These are phyloP conservation scores for Phymastichus coffea DNA, from an alignment of 1,140 invertebrate species.

Conservation along the genomic window DNA sequence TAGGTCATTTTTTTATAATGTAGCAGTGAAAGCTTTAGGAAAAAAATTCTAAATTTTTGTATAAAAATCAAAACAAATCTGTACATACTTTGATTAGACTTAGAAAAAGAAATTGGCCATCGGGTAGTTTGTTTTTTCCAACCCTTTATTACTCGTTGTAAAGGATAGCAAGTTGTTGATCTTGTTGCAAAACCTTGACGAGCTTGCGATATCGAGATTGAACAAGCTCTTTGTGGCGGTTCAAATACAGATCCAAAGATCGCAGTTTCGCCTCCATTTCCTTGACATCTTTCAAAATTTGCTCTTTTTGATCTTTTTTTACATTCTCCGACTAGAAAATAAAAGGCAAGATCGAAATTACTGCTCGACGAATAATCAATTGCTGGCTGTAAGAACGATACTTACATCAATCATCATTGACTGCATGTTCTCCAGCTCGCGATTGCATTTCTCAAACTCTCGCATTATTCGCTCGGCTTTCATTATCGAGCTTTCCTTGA, in stretches of 20 bases:
- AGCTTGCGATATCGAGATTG: slow-evolving; percentile 41
- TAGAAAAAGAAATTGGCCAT: too few species aligned
- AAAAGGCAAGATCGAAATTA: slow-evolving; percentile 12
- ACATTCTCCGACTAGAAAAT: slow-evolving; percentile 43
- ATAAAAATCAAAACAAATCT: too few species aligned
- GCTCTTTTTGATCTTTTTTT: slow-evolving; percentile 49
- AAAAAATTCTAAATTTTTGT: too few species aligned
- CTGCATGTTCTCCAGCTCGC: slow-evolving; percentile 34
- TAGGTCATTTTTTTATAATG: too few species aligned
- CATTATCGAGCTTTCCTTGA: slow-evolving; percentile 54
- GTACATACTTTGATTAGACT: too few species aligned
- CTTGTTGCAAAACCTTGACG: slow-evolving; percentile 28
- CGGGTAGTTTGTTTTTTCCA: too few species aligned
- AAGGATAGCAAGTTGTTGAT: slow-evolving; percentile 19
- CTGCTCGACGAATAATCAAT: neutral
- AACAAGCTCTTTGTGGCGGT: slow-evolving; percentile 47
- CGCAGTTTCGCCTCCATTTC: slow-evolving; percentile 48
- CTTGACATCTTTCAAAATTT: slow-evolving; percentile 47
- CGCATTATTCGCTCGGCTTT: slow-evolving; percentile 59
- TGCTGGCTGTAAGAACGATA: neutral
- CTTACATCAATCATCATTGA: slow-evolving; percentile 35
- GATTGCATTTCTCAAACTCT: slow-evolving; percentile 51
- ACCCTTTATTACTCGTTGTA: neutral
- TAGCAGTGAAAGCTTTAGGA: too few species aligned
- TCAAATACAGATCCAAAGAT: slow-evolving; percentile 51